phyloP scores from a whole-genome alignment of 2,888 invertebrate genomes.

The Julus scandinavius region DNA sequence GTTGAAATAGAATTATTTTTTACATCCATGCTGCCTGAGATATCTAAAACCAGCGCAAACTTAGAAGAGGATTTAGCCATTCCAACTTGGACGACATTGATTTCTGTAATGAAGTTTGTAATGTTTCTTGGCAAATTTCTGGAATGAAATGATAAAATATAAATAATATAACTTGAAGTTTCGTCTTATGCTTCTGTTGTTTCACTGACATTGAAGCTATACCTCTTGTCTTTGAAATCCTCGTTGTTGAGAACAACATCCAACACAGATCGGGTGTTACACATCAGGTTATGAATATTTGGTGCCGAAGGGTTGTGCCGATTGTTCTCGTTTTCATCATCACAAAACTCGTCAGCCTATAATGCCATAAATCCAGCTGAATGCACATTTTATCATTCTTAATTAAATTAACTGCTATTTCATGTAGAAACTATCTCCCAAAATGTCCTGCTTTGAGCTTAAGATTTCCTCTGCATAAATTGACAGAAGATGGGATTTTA shows the following conservation, averaged over 20 bases:
- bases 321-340: slow-evolving; percentile 56
- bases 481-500: too few relatives aligned
- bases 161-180: not conserved
- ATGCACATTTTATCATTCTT: too few relatives aligned
- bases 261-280: slow-evolving; percentile 64
- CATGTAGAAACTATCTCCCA: too few relatives aligned
- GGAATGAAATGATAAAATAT: not conserved
- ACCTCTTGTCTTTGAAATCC: slow-evolving; percentile 56
- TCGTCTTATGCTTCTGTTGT: not conserved
- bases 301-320: slow-evolving; percentile 64
- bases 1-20: not conserved
- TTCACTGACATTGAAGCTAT: not conserved
- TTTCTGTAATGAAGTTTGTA: not conserved
- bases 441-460: too few relatives aligned
- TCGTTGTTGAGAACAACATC: slow-evolving; percentile 60
- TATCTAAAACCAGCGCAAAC: not conserved
- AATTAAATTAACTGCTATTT: too few relatives aligned
- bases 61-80: not conserved
- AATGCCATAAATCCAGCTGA: not conserved
- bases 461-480: too few relatives aligned
- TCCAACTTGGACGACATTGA: not conserved
- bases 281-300: slow-evolving; percentile 64
- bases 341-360: slow-evolving; percentile 63
- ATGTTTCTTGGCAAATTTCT: not conserved
- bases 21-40: not conserved